Evolutionary conservation across 2,113 vertebrate species (phyloP), one percentile per base, ranked within the genome.

Genomic region (Pelmatolapia mariae): DNA sequence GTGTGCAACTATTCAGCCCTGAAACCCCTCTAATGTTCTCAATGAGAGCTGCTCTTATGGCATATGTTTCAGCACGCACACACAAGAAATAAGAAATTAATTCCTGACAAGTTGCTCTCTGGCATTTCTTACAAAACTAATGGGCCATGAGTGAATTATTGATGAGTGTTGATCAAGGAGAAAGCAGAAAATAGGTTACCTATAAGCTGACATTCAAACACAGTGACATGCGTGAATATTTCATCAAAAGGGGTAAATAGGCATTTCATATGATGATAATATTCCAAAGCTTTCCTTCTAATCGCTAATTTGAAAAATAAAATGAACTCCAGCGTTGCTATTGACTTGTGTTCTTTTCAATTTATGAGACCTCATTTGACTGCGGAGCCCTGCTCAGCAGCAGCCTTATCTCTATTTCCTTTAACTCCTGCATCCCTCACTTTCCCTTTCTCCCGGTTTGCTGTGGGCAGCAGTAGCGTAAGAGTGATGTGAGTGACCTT

Each of bases 101-200:
- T 85, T 90, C 90, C 86, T 89, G 54, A 86, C 15, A 90, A 92
- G 78, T 92, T 81, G 86, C 88, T 92, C 82, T 40, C 86, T 38
- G 86, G 91, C 91, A 87, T 93, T 94, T 92, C 57, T 57, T 81
- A 86, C 86, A 83, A 85, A 90, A 89, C 88, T 93, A 96, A 95
- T 94, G 90, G 92, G 89, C 91, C 82, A 50, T 29, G 85, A 86
- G 87, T 95, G 91, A 95, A 96, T 95, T 92, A 95, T 95, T 94
- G 91, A 95, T 95, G 92, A 92, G 82, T 91, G 90, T 92, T 95
- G 93, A 95, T 95, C 92, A 94, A 92, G 93, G 91, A 87, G 83
- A 89, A 80, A 87, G 90, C 85, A 31, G 83, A 92, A 95, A 94
- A 95, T 88, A 90, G 93, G 92, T 90, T 93, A 93, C 92, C 89